Evolutionary conservation across 2,113 vertebrate species (phyloP).

Genomic region (Campylomormyrus tamandua): DNA sequence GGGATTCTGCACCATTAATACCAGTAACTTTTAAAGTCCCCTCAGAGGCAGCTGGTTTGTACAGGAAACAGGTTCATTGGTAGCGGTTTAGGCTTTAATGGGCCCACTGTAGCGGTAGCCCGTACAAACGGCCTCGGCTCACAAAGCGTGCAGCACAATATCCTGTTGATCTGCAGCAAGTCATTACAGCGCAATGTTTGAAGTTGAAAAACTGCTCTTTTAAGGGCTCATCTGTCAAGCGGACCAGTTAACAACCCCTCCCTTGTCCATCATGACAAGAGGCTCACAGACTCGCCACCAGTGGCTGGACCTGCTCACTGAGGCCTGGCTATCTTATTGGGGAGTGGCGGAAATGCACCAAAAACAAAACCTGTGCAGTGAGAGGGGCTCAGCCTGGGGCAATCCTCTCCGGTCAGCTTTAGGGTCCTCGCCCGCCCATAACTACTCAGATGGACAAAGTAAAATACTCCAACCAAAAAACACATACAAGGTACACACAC

Average conservation of each 20-base stretch:
- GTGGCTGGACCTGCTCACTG: conserved; percentile 21
- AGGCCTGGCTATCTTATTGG: neutral
- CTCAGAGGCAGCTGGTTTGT: conserved; percentile 57
- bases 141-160: conserved; percentile 57
- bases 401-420: neutral
- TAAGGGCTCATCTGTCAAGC: conserved; percentile 51
- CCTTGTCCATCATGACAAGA: conserved; percentile 27
- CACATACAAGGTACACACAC: conserved; percentile 14
- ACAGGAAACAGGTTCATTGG: conserved; percentile 68
- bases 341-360: neutral
- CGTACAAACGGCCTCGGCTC: conserved; percentile 53
- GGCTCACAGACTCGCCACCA: conserved; percentile 7
- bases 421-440: neutral
- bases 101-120: conserved; percentile 53
- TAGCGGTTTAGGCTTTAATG: conserved; percentile 63
- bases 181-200: conserved; percentile 55
- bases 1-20: conserved; percentile 77
- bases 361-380: neutral
- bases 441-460: neutral
- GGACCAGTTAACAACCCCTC: conserved; percentile 23
- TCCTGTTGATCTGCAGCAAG: conserved; percentile 48
- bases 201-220: conserved; percentile 52
- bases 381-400: neutral
- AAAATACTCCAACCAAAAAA: neutral
- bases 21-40: conserved; percentile 63